Evolutionary conservation across 2,113 vertebrate genomes (phyloP), one percentile per base, ranked within the genome.

Genomic region (Chaetops frenatus): DNA sequence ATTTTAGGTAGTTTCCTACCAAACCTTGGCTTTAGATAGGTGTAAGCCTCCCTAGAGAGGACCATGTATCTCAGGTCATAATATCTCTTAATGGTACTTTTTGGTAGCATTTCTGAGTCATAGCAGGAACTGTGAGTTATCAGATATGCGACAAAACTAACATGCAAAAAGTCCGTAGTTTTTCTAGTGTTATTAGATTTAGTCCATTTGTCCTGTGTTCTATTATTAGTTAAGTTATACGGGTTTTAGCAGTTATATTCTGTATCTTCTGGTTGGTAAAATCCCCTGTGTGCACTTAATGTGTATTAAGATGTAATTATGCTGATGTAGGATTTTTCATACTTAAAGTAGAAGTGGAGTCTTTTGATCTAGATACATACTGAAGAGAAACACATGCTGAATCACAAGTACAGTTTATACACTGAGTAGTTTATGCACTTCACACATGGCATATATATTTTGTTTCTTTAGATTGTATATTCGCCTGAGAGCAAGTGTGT

Each of bases 1-100:
- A 85, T 96, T 78, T 95, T 66, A 92, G 48, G 70, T 54, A 42
- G 81, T 88, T 82, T 91, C 85, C 74, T 73, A 88, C 35, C 61
- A 69, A 56, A 84, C 76, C 35, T 60, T 92, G 83, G 35, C 60
- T 94, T 97, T 92, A 82, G 78, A 66, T 84, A 65, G 20, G 4
- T 80, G 48, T 92, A 92, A 79, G 24, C 21, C 54, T 86, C 27
- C 47, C 40, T 71, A 45, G 45, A 86, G 47, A 33, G 4, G 40
- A 28, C 79, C 31, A 22, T 9, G 10, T 71, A 35, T 56, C 33
- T 71, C 40, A 65, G 50, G 25, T 69, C 56, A 24, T 33, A 35
- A 17, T 54, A 42, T 67, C 50, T 84, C 3, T 81, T 74, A 50
- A 29, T 51, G n/a, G 33, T 50, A 74, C 15, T 60, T 85, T 74